Conservation (phyloP, 1,140 invertebrate species). For the Cherax quadricarinatus region DNA sequence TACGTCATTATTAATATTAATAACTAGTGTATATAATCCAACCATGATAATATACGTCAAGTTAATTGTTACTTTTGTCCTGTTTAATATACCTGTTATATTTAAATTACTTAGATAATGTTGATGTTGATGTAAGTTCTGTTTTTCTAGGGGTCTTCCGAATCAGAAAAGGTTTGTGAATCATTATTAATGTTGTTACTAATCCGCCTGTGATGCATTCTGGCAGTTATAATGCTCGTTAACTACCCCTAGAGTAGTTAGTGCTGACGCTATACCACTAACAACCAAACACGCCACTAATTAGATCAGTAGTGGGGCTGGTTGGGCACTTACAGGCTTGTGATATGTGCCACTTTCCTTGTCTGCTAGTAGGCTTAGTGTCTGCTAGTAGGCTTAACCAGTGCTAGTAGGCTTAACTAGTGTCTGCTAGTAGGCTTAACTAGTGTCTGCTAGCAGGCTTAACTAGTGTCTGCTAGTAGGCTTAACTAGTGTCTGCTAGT, state of each 20-base stretch:
- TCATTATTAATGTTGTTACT: neutral
- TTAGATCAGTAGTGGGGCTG: neutral
- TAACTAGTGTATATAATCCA: too few species aligned
- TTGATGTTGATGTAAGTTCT: neutral
- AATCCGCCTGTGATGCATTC: neutral
- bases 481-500: too few species aligned
- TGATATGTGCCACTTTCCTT: neutral
- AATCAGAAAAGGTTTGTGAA: conserved; percentile 1
- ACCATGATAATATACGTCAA: too few species aligned
- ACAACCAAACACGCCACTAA: neutral
- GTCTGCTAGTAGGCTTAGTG: too few species aligned
- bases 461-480: too few species aligned
- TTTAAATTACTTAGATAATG: neutral
- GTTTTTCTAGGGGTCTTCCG: conserved; percentile 2
- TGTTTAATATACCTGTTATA: too few species aligned
- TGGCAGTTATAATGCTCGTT: neutral
- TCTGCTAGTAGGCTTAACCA: too few species aligned
- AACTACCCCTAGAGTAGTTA: conserved; percentile 2
- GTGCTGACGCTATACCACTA: neutral
- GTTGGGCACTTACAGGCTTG: neutral
- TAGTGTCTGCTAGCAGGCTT: too few species aligned
- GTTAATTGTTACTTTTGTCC: too few species aligned
- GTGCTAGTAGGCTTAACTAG: too few species aligned
- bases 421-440: too few species aligned
- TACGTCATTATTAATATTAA: too few species aligned